Evolutionary conservation across 2,888 invertebrate genomes (phyloP).

Genomic region (Bedellia somnulentella): DNA sequence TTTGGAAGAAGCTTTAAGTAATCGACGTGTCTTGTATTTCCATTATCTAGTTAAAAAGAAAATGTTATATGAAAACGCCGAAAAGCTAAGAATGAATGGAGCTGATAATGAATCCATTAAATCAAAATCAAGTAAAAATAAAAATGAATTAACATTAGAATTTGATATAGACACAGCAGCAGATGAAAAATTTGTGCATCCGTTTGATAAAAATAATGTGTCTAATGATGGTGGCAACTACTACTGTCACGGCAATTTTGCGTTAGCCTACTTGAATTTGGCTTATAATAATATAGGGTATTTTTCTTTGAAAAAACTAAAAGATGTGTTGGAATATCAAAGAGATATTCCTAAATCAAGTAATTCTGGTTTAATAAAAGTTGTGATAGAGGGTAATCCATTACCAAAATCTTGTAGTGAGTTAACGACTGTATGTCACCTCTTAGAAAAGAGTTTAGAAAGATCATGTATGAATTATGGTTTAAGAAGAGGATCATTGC

Average conservation of each 20-base stretch:
- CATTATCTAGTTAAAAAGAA: slow-evolving; percentile 11
- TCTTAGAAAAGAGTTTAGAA: too few species aligned
- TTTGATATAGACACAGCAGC: slow-evolving; percentile 16
- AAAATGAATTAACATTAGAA: slow-evolving; percentile 14
- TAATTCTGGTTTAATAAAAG: slow-evolving; percentile 19
- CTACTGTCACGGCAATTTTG: slow-evolving; percentile 24
- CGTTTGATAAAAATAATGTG: slow-evolving; percentile 14
- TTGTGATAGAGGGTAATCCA: slow-evolving; percentile 26
- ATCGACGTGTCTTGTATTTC: slow-evolving; percentile 14
- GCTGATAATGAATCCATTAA: slow-evolving; percentile 12
- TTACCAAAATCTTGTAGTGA: too few species aligned
- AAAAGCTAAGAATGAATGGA: slow-evolving; percentile 2
- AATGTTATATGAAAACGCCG: slow-evolving; percentile 10
- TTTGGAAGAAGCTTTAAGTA: slow-evolving; percentile 18
- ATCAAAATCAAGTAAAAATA: slow-evolving; percentile 7
- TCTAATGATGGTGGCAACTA: slow-evolving; percentile 12
- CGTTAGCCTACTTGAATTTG: slow-evolving; percentile 26
- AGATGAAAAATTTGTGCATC: slow-evolving; percentile 19
- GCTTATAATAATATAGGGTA: slow-evolving; percentile 25
- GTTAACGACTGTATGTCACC: too few species aligned
- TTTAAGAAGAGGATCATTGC: too few species aligned
- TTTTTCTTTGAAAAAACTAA: slow-evolving; percentile 18
- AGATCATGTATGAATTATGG: too few species aligned
- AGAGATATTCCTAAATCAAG: slow-evolving; percentile 12
- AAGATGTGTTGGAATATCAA: slow-evolving; percentile 20